Conservation (phyloP, 2,888 invertebrate species). For the Callyntrura sp. region DNA sequence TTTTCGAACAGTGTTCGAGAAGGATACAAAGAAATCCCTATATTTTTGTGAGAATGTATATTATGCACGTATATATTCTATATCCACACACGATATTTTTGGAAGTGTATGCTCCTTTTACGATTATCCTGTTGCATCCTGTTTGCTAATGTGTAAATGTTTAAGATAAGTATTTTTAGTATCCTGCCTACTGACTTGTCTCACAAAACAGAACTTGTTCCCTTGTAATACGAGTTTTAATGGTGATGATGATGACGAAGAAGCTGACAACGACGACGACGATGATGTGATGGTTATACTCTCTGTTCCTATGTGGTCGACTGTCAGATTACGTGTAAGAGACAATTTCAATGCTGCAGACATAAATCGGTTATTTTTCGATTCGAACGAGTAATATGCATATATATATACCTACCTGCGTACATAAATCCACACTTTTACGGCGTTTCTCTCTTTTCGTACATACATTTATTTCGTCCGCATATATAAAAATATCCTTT, state of each 20-base stretch:
- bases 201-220: not conserved
- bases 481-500: constrained; percentile 51
- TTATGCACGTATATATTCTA: too few species aligned
- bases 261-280: not conserved
- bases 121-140: not conserved
- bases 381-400: too few species aligned
- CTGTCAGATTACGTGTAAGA: constrained; percentile 37
- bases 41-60: not conserved
- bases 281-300: not conserved
- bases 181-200: not conserved
- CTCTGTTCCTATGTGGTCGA: not conserved
- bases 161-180: constrained; percentile 48
- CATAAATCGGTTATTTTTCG: too few species aligned
- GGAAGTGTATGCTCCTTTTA: not conserved
- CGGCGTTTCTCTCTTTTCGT: not conserved
- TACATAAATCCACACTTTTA: not conserved
- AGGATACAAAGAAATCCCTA: not conserved
- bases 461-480: constrained; percentile 27
- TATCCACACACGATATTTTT: not conserved
- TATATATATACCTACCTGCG: not conserved
- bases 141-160: constrained; percentile 57
- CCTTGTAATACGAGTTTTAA: not conserved
- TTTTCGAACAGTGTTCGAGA: constrained; percentile 14
- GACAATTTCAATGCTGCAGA: constrained; percentile 18
- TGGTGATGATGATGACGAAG: not conserved